Evolutionary conservation across 2,797 vertebrate species (phyloP).

Genomic region (Anguilla megastoma): DNA sequence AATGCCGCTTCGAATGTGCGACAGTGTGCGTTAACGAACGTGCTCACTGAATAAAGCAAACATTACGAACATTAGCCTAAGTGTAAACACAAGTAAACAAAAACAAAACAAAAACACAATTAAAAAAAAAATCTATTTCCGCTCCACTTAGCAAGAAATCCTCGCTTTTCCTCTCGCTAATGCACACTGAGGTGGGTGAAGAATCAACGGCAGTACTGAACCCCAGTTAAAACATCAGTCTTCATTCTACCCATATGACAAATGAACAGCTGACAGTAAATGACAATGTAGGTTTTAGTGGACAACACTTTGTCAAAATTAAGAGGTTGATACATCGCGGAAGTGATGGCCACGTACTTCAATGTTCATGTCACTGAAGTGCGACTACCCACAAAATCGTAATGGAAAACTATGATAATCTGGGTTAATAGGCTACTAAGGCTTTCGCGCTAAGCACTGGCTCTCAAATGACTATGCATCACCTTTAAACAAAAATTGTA

Average conservation of each 20-base stretch:
- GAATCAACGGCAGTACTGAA: not conserved
- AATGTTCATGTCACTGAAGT: not conserved
- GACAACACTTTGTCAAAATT: not conserved
- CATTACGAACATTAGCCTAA: not conserved
- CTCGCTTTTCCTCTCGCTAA: not conserved
- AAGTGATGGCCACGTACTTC: not conserved
- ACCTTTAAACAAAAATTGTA: not conserved
- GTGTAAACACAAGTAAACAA: not conserved
- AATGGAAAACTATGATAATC: not conserved
- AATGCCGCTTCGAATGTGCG: not conserved
- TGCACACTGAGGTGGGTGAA: not conserved
- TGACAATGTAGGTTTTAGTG: not conserved
- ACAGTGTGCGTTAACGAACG: too few species aligned
- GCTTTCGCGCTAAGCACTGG: not conserved
- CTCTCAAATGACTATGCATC: not conserved
- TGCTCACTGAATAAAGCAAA: not conserved
- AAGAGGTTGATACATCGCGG: not conserved
- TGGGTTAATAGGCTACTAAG: not conserved
- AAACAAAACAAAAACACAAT: not conserved
- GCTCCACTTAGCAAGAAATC: conserved; percentile 10
- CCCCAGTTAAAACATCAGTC: conserved; percentile 4
- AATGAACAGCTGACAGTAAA: not conserved
- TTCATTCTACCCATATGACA: not conserved
- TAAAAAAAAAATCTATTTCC: not conserved
- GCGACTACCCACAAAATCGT: not conserved